A percentile compares a stretch with the other conserved stretches of the same genome.
phyloP scores from a whole-genome alignment of 64 coral and sea anemone species.

The Orbicella faveolata region DNA sequence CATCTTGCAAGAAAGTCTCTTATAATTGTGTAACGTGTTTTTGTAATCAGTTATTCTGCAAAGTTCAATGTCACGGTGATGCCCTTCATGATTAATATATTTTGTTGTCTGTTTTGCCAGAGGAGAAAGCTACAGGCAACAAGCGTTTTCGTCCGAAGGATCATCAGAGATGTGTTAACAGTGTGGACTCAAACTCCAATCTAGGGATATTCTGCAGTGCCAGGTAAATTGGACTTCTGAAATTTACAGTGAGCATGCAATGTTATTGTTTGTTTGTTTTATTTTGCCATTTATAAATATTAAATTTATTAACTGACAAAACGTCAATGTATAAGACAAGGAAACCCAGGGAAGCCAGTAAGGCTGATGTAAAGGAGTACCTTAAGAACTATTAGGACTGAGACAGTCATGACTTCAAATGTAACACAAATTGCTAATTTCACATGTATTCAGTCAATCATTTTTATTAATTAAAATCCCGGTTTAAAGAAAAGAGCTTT shows the following conservation, averaged over 20 bases:
- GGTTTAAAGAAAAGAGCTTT: no score
- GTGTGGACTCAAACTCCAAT: slow-evolving; percentile 59
- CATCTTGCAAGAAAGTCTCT: not conserved
- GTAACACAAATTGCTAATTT: no score
- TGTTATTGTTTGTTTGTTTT: not conserved
- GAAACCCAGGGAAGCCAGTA: no score
- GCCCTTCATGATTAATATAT: not conserved
- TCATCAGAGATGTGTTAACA: slow-evolving; percentile 66
- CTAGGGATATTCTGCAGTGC: slow-evolving; percentile 84
- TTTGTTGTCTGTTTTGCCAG: slow-evolving; percentile 11
- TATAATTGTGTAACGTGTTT: not conserved
- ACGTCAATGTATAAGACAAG: not conserved
- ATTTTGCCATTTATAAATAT: no score
- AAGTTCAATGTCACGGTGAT: not conserved
- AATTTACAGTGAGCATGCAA: no score
- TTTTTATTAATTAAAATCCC: no score
- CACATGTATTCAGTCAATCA: no score
- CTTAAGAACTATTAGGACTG: no score
- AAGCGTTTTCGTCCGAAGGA: slow-evolving; percentile 38
- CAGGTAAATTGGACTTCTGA: slow-evolving; percentile 44
- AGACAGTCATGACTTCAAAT: no score
- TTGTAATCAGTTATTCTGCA: not conserved
- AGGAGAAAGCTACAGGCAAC: slow-evolving; percentile 29
- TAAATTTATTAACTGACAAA: not conserved
- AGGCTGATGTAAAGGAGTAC: no score